Percentiles rank a stretch among this genome's conserved stretches.
These are phyloP conservation scores for Tromatobia lineatoria DNA, from an alignment of 2,888 invertebrate genomes.

Conservation along the genomic window DNA sequence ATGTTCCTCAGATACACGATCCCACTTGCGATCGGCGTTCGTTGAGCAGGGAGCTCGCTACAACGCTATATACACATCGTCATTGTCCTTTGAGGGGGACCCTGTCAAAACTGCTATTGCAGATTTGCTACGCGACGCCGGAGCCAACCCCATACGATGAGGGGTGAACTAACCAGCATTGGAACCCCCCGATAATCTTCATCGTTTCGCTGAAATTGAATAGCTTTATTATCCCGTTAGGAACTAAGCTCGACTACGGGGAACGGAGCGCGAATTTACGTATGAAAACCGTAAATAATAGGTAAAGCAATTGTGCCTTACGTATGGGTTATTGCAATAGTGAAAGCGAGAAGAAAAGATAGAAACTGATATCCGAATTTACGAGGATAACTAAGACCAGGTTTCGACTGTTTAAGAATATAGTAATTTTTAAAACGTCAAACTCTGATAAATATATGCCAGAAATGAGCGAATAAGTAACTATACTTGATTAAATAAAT, in stretches of 20 bases:
- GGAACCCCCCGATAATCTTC: constrained; percentile 72
- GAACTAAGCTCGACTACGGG: constrained; percentile 37
- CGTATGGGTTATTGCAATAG: not conserved
- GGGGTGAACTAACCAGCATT: constrained; percentile 68
- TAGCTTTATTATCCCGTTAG: constrained; percentile 73
- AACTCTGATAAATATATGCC: too few relatives aligned
- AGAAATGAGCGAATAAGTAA: too few relatives aligned
- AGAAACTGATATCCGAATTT: not conserved
- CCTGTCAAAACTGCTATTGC: constrained; percentile 82
- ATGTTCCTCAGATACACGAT: constrained; percentile 79
- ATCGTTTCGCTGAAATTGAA: constrained; percentile 73
- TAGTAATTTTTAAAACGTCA: too few relatives aligned
- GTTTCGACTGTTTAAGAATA: too few relatives aligned
- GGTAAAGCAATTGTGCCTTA: constrained; percentile 2
- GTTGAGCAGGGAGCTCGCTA: constrained; percentile 64
- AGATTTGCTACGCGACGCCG: constrained; percentile 81
- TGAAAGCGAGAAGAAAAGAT: not conserved
- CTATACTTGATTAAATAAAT: too few relatives aligned
- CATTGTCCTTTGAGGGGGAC: constrained; percentile 76
- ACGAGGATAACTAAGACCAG: not conserved
- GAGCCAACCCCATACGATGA: constrained; percentile 46
- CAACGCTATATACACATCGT: constrained; percentile 54
- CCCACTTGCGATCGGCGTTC: constrained; percentile 72
- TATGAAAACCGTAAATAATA: not conserved
- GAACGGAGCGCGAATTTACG: constrained; percentile 14